Base-by-base conservation (phyloP, 1,140 invertebrate species). In the Medauroidea extradentata region DNA sequence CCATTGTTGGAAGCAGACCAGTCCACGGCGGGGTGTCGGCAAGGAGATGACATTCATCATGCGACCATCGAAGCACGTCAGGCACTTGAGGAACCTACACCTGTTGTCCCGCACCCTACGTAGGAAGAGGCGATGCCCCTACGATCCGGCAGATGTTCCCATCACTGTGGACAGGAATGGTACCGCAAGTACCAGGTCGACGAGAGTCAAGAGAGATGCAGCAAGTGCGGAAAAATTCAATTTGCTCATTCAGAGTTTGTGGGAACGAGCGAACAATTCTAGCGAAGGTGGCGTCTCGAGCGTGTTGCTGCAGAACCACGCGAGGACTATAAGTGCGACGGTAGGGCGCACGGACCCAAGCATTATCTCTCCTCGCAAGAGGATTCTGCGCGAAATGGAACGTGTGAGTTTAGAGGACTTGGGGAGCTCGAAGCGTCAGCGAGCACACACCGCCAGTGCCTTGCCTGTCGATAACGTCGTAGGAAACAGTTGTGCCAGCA, bases 1-100 rank as follows among this genome's bases (percentile, higher is more conserved):
- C 73, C 90, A 91, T 71, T 86, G 85, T 67, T 93, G 89, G 88
- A 93, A 93, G 71, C 90, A 93, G 73, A 76, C 81, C 25, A 77
- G 81, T 62, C 90, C 91, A 29, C 82, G 84, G 56, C 82, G 82
- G 34, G 84, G 85, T 70, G 77, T 86, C 46, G 88, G 86, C 58
- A 84, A 81, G 67, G 85, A 89, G 73, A 79, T 91, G 74, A 80
- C 83, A 66, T 84, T 91, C 66, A 86, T 82, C 67, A 90, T 88
- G 72, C 65, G 60, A 54, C 65, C 68, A 34, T 46, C 60, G 4
- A 46, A 59, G 11, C 61, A 60, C 53, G 39, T 60, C 25, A 41
- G 49, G 24, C 50, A 64, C 54, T 25, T 56, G 14, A 51, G 59
- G 42, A 60, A 61, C 42, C 41, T 57, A 4, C 49, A 57, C 29